Evolutionary conservation across 2,113 vertebrate genomes (phyloP).

Genomic region (Melospiza melodia): DNA sequence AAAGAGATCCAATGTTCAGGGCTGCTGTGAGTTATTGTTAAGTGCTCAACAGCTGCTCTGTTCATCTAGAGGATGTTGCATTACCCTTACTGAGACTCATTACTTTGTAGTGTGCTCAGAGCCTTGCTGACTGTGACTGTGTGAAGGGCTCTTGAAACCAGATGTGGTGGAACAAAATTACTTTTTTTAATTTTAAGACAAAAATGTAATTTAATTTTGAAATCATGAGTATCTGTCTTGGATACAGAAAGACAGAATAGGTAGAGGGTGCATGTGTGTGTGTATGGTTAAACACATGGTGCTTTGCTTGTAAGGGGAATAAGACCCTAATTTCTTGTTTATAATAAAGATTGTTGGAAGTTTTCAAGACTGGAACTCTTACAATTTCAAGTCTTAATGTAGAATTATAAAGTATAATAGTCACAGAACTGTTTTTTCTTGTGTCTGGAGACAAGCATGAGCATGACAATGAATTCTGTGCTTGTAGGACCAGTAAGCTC

Average conservation of each 20-base stretch:
- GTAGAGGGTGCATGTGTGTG: background rate
- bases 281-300: background rate
- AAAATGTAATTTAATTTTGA: background rate
- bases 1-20: background rate
- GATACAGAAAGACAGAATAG: background rate
- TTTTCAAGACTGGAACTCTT: background rate
- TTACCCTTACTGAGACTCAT: background rate
- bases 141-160: constrained; percentile 24
- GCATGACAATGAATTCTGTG: background rate
- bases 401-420: background rate
- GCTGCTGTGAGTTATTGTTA: constrained; percentile 24
- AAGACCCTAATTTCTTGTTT: background rate
- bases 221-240: background rate
- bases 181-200: background rate
- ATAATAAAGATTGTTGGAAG: background rate
- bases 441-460: background rate
- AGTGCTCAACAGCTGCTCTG: constrained; percentile 17
- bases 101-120: background rate
- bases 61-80: background rate
- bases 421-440: background rate
- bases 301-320: background rate
- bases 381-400: background rate
- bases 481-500: background rate
- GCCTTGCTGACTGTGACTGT: constrained; percentile 1
- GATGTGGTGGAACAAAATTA: background rate